phyloP scores from a whole-genome alignment of 2,888 invertebrate species.

The Ypsolopha sequella region DNA sequence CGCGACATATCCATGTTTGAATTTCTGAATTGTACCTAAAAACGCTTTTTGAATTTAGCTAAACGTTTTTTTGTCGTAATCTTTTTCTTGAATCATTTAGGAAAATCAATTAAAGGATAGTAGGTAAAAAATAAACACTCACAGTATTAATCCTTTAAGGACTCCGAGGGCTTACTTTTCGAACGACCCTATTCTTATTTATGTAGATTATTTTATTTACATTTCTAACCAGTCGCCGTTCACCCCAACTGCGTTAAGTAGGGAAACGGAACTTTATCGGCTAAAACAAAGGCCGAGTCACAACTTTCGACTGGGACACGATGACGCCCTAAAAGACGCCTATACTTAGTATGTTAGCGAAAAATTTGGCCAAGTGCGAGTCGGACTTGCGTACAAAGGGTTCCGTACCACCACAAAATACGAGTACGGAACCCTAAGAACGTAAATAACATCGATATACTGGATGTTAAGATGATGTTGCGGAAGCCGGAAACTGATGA shows the following conservation, averaged over 20 bases:
- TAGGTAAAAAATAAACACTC: not conserved
- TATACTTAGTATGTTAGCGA: conserved; percentile 18
- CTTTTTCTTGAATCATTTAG: not conserved
- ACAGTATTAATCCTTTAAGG: not conserved
- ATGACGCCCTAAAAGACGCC: conserved; percentile 6
- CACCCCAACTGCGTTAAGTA: conserved; percentile 7
- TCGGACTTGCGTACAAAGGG: too few species aligned
- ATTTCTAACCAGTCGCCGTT: not conserved
- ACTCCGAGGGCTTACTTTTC: not conserved
- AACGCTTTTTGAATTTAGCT: not conserved
- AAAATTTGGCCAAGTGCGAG: too few species aligned
- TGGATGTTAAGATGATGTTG: too few species aligned
- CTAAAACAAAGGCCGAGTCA: conserved; percentile 8
- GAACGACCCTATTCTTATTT: not conserved
- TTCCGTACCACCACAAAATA: too few species aligned
- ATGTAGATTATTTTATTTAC: not conserved
- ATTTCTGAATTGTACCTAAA: not conserved
- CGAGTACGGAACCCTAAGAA: too few species aligned
- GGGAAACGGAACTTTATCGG: conserved; percentile 11
- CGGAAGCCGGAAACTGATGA: too few species aligned
- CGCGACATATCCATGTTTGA: not conserved
- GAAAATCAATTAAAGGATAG: not conserved
- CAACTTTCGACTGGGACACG: conserved; percentile 4
- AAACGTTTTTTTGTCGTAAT: not conserved
- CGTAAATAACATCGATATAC: too few species aligned